Base-by-base conservation (phyloP, 2,888 invertebrate genomes). In the Drosophila putrida region DNA sequence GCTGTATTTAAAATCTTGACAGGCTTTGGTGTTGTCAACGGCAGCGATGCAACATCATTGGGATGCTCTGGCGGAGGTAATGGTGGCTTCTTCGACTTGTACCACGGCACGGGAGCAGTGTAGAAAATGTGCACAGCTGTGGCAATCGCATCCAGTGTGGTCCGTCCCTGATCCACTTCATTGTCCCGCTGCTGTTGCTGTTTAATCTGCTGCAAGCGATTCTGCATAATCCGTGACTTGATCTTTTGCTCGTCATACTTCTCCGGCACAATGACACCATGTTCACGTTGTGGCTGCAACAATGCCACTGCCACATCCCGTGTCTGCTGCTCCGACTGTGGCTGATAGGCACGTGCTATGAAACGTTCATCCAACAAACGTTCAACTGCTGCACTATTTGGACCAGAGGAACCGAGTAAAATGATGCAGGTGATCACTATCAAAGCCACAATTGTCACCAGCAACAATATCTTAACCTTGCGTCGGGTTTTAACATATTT, bases 401-500 rank as follows among this genome's bases (percentile, higher is more conserved):
- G 80, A 13, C 86, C 84, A 33, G 85, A 79, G 0, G 86, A 80
- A 67, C 92, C 91, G 2, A 92, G 68, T 46, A 92, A 71, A 50
- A 92, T 88, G 33, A 92, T 80, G 71, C 76, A 77, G 4, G 91
- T 91, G 59, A 91, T 86, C 63, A 91, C 81, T 68, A 92, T 90
- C 9, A 92, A 70, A 4, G 78, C 89, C 35, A 92, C 83, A 65
- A 91, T 89, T 53, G 90, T 88, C 49, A 91, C 77, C 41, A 92
- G 79, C 46, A 92, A 66, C 46, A 92, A 82, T 35, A 92, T 90
- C 66, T 91, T 91, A 57, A 91, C 82, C 85, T 92, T 92, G 76
- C 91, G 88, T 41, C 92, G 91, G 82, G 90, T 92, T 90, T 92
- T 92, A 50, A 92, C 89, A 83, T 91, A 92, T 80, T 92, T 92